Percentiles rank a stretch among this genome's conserved stretches.
Conservation (phyloP, 1,140 invertebrate species). For the Cotesia typhae region DNA sequence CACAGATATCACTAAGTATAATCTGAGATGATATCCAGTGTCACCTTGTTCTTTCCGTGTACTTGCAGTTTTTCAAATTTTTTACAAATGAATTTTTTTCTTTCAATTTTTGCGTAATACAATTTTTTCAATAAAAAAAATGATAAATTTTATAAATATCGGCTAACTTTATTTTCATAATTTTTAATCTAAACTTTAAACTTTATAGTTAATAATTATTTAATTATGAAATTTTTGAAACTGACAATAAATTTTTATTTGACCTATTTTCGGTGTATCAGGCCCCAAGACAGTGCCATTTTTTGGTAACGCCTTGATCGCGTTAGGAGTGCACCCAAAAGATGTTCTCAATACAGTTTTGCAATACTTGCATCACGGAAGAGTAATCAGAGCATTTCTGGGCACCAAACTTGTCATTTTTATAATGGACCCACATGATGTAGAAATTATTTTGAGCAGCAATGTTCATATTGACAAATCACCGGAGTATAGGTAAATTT, state of each 20-base stretch:
- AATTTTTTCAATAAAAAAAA: not conserved
- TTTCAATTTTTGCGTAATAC: constrained; percentile 5
- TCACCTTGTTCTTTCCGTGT: too few relatives aligned
- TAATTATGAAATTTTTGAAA: too few relatives aligned
- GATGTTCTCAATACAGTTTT: constrained; percentile 41
- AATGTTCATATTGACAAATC: constrained; percentile 83
- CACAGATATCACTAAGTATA: too few relatives aligned
- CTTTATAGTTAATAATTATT: too few relatives aligned
- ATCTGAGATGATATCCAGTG: too few relatives aligned
- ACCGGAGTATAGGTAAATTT: constrained; percentile 64
- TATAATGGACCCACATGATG: constrained; percentile 72
- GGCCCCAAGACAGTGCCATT: constrained; percentile 65
- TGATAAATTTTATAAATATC: not conserved
- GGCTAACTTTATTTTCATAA: not conserved
- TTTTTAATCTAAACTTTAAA: not conserved
- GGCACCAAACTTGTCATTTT: constrained; percentile 74
- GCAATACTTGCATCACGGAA: constrained; percentile 64
- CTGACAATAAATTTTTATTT: too few relatives aligned
- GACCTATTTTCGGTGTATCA: constrained; percentile 40
- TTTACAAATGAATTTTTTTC: constrained; percentile 5
- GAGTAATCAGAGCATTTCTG: constrained; percentile 71
- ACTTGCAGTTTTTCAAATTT: too few relatives aligned
- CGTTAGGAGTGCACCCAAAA: constrained; percentile 66
- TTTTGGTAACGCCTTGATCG: constrained; percentile 69
- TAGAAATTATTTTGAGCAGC: constrained; percentile 76